Conservation (phyloP, 53 echinoderm and acorn worm genomes). For the Echinometra lucunter region DNA sequence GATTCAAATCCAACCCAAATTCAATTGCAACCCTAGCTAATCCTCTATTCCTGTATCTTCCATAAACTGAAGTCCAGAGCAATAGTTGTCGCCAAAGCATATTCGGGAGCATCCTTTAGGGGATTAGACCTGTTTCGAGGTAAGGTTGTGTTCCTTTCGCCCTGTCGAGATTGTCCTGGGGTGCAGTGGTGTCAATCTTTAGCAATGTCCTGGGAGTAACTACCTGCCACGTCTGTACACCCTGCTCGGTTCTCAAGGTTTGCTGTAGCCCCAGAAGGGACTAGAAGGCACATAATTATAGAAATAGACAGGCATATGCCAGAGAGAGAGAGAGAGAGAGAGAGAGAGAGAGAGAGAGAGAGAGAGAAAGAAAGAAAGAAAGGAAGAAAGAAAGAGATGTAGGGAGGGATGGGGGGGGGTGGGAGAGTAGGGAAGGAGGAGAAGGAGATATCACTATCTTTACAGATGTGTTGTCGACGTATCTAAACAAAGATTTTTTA, state of each 20-base stretch:
- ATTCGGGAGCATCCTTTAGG: too few relatives aligned
- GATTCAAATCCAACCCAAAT: too few relatives aligned
- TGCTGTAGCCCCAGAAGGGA: not conserved
- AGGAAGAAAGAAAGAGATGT: too few relatives aligned
- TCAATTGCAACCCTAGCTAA: too few relatives aligned
- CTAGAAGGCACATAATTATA: not conserved
- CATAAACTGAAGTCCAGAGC: too few relatives aligned
- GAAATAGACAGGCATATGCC: not conserved
- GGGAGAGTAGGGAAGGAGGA: not conserved
- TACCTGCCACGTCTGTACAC: not conserved
- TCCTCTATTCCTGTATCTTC: too few relatives aligned
- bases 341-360: too few relatives aligned
- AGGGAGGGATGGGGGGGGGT: not conserved
- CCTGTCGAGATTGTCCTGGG: not conserved
- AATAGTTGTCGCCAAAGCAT: too few relatives aligned
- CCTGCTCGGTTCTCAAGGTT: not conserved
- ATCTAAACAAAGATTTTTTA: not conserved
- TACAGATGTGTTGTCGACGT: not conserved
- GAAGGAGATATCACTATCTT: not conserved
- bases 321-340: not conserved
- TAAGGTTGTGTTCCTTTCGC: not conserved
- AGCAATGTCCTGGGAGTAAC: not conserved
- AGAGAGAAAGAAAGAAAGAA: too few relatives aligned
- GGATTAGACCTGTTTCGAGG: not conserved
- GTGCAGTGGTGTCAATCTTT: not conserved